Base-by-base conservation (phyloP, 2,888 invertebrate species). In the Cistogaster globosa region DNA sequence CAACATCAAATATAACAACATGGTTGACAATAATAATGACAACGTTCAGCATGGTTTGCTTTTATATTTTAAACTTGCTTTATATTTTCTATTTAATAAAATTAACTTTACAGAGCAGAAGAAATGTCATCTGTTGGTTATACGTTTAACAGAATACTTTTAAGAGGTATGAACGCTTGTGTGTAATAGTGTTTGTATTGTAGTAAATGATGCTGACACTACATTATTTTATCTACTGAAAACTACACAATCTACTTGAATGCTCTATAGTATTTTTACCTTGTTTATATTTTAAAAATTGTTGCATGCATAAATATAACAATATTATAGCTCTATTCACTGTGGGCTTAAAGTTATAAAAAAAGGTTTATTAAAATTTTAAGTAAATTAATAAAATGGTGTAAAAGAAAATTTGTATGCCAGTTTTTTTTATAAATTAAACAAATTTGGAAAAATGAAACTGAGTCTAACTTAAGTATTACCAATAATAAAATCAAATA, bases 131-230 rank as follows among this genome's bases (percentile, higher is more conserved):
- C 57, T 36, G 1, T 38, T 76, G 69, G 76, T 65, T 71, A 57
- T 51, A 65, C 69, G 55, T 76, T 58, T 38, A 75, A 82, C 67
- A 51, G 45, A 74, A 80, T 67, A 53, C 58, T 53, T 20, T 57
- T 63, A 63, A 63, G 42, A 26, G 55, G 8, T 42, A 55, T 69
- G 36, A 48, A 36, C 16, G 32, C 18, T 20, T 69, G 38, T 68
- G 48, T 57, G 20, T 16, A 26, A 48, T 20, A 57, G 68, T 69
- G 58, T 69, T 81, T 22, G 57, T 69, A 48, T 74, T 48, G 75
- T 45, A 62, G 78, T 79, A 85, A 85, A 85, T 82, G 82, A 79
- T 72, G 78, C 85, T 82, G 75, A 79, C 82, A 82, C 65, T 58
- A 62, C 76, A 75, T 79, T 75, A 74, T 67, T 85, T 85, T 82